phyloP scores from a whole-genome alignment of 1,140 invertebrate species.

The Bombyx mori region DNA sequence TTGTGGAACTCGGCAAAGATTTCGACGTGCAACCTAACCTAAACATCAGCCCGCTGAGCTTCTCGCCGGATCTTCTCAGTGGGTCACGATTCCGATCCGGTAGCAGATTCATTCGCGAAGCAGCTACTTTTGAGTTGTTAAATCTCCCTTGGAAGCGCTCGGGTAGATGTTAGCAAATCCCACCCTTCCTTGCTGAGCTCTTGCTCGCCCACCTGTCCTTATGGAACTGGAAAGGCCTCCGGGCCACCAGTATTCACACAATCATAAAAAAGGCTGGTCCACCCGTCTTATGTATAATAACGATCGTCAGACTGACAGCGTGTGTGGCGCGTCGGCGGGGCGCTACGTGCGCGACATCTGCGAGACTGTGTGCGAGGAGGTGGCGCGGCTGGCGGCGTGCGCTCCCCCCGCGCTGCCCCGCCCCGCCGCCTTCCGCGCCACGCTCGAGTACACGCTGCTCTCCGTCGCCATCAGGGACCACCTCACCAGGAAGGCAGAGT shows the following conservation, averaged over 20 bases:
- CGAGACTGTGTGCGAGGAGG: constrained; percentile 92
- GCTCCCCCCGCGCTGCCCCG: constrained; percentile 20
- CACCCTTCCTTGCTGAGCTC: too few species aligned
- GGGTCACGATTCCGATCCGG: too few species aligned
- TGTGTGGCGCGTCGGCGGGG: constrained; percentile 79
- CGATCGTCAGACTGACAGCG: constrained; percentile 79
- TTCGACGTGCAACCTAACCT: too few species aligned
- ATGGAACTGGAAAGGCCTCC: too few species aligned
- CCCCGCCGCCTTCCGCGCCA: constrained; percentile 36
- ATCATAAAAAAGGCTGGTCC: neutral
- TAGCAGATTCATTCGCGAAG: too few species aligned
- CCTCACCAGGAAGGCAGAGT: constrained; percentile 53
- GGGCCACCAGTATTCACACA: too few species aligned
- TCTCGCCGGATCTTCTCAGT: too few species aligned
- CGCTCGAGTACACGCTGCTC: constrained; percentile 50
- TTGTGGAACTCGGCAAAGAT: neutral
- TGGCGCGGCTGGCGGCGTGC: constrained; percentile 88
- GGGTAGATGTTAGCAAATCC: too few species aligned
- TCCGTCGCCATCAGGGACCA: constrained; percentile 34
- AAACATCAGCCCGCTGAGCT: too few species aligned
- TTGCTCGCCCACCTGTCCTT: too few species aligned
- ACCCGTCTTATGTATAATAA: neutral
- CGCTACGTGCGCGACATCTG: constrained; percentile 87
- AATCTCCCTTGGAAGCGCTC: too few species aligned
- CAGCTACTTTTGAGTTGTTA: too few species aligned